A percentile compares a stretch with the other conserved stretches of the same genome.
phyloP scores from a whole-genome alignment of 1,140 invertebrate genomes.

The Meloidogyne hapla region DNA sequence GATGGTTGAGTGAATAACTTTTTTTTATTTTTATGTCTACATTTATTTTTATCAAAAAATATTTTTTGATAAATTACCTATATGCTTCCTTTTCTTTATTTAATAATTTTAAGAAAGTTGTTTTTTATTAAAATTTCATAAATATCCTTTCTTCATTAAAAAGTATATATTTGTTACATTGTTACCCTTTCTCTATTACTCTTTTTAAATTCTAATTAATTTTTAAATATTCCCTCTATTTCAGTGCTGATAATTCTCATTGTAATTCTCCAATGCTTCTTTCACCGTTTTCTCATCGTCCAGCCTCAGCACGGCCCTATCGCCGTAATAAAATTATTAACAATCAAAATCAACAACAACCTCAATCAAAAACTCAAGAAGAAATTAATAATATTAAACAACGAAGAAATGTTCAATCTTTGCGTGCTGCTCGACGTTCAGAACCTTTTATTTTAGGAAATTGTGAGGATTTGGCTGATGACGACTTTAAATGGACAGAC shows the following conservation, averaged over 20 bases:
- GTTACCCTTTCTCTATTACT: no score
- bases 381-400: neutral
- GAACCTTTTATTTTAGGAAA: neutral
- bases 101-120: no score
- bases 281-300: conserved; percentile 26
- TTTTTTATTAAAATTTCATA: no score
- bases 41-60: no score
- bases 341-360: conserved; percentile 4
- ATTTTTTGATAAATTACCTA: no score
- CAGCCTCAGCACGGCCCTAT: conserved; percentile 32
- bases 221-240: no score
- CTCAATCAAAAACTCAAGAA: neutral
- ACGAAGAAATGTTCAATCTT: neutral
- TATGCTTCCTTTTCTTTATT: no score
- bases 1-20: neutral
- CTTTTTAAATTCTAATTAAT: no score
- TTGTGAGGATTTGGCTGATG: conserved; percentile 5
- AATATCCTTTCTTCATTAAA: no score
- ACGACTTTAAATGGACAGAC: conserved; percentile 26
- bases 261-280: conserved; percentile 38
- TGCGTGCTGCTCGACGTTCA: neutral
- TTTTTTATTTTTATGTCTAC: neutral
- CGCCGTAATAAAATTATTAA: conserved; percentile 18
- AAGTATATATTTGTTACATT: no score
- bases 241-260: conserved; percentile 40